A percentile compares a stretch with the other conserved stretches of the same genome.
These are phyloP conservation scores for Archegozetes longisetosus DNA, from an alignment of 1,140 invertebrate genomes.

Conservation along the genomic window DNA sequence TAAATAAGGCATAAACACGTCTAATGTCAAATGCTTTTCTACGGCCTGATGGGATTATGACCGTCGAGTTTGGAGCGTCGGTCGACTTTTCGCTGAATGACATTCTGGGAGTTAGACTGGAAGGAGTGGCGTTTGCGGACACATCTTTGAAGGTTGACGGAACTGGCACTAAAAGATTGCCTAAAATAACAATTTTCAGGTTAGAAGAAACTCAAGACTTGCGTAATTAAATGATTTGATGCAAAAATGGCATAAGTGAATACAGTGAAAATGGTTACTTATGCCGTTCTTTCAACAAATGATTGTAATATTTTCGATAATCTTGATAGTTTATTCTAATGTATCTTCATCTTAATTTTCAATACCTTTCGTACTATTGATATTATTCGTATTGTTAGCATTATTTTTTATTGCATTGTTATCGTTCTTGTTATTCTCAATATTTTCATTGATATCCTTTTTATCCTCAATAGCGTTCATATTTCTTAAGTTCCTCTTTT, in stretches of 20 bases:
- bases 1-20: slow-evolving; percentile 10
- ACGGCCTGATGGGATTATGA: background rate
- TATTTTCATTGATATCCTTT: background rate
- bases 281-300: no score
- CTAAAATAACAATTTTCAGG: background rate
- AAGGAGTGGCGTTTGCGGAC: slow-evolving; percentile 8
- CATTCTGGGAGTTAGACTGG: slow-evolving; percentile 9
- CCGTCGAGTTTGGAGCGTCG: background rate
- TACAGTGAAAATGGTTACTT: no score
- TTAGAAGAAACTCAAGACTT: no score
- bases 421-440: background rate
- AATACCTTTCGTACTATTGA: background rate
- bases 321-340: no score
- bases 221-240: no score
- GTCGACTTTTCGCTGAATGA: slow-evolving; percentile 8
- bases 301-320: no score
- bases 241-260: no score
- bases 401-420: background rate
- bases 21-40: slow-evolving; percentile 6
- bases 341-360: background rate
- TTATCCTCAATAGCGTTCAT: background rate
- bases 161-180: slow-evolving; percentile 8
- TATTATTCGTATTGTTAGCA: background rate
- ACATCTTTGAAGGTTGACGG: slow-evolving; percentile 12
- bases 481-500: background rate